Evolutionary conservation across 1,140 invertebrate genomes (phyloP), one percentile per base, ranked within the genome.

Genomic region (Dendroctonus valens): DNA sequence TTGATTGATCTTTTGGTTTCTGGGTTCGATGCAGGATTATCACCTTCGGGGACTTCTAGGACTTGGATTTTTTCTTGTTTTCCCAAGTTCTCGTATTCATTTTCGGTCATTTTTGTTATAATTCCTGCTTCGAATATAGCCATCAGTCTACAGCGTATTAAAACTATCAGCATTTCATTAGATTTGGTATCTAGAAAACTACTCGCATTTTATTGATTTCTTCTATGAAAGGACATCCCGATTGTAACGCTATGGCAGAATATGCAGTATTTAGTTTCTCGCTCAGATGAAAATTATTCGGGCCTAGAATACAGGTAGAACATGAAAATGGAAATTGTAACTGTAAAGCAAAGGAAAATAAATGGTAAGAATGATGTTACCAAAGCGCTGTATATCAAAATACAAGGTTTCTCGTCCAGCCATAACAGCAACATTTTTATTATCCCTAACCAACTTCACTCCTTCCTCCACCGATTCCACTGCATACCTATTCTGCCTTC

Each of bases 261-360:
- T 89, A 90, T 48, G 86, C 81, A 0, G 87, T 90, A 69, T 87
- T 88, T 4, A 89, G 75, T 74, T 89, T 89, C 75, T 89, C 86
- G 73, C 87, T 89, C 9, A 90, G 73, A 76, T 89, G 87, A 75
- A 89, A 90, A 77, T 87, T 85, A 69, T 85, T 82, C 0, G 84
- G 79, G 6, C 87, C 87, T 85, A 76, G 59, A 75, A 75, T 67
- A 59, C 59, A 69, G 49, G 65, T 41, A 44, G 26, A 67, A 58
- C 26, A 61, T 57, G 44, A 46, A 12, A 52, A 37, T 53, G 6
- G 46, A 4, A 51, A 51, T 15, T 51, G 1, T 12, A 2, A 46
- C 4, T 46, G 4, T 46, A 11, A 46, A 46, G 2, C 12, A 46
- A 46, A 3, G 9, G 2, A 11, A 46, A 46, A 5, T 46, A 3